Conservation (phyloP, 2,888 invertebrate genomes). For the Watsonalla cultraria region DNA sequence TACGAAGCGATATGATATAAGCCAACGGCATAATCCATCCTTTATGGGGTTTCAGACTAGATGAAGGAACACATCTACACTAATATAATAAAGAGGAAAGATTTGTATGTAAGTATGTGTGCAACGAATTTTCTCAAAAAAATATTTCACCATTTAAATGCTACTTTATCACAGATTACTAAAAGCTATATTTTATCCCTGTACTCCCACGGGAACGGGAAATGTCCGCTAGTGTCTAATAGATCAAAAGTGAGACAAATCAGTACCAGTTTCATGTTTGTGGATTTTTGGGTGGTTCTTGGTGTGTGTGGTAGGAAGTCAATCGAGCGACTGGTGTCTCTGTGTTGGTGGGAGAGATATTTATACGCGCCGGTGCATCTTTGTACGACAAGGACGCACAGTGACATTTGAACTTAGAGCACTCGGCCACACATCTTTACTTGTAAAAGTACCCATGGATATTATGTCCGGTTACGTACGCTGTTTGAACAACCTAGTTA, state of each 20-base stretch:
- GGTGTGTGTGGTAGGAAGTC: constrained; percentile 41
- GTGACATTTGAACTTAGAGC: constrained; percentile 73
- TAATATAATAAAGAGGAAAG: too few relatives aligned
- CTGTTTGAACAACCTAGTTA: constrained; percentile 4
- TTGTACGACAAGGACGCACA: constrained; percentile 56
- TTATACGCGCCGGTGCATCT: constrained; percentile 49
- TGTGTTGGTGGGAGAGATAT: constrained; percentile 36
- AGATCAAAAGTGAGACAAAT: constrained; percentile 8
- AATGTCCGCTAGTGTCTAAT: too few relatives aligned
- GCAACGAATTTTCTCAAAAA: too few relatives aligned
- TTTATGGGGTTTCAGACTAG: too few relatives aligned
- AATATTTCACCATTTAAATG: too few relatives aligned
- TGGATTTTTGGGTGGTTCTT: constrained; percentile 34
- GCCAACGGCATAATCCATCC: too few relatives aligned
- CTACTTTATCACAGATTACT: too few relatives aligned
- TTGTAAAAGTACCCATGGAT: constrained; percentile 35
- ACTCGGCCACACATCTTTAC: constrained; percentile 39
- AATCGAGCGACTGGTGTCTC: constrained; percentile 62
- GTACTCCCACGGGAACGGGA: too few relatives aligned
- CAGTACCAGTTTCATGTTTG: constrained; percentile 76
- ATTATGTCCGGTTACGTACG: constrained; percentile 46
- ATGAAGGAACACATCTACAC: too few relatives aligned
- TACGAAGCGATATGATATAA: too few relatives aligned
- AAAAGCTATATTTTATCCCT: too few relatives aligned
- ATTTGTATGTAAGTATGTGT: too few relatives aligned